Evolutionary conservation across 2,797 vertebrate genomes (phyloP).

Genomic region (Manis pentadactyla): DNA sequence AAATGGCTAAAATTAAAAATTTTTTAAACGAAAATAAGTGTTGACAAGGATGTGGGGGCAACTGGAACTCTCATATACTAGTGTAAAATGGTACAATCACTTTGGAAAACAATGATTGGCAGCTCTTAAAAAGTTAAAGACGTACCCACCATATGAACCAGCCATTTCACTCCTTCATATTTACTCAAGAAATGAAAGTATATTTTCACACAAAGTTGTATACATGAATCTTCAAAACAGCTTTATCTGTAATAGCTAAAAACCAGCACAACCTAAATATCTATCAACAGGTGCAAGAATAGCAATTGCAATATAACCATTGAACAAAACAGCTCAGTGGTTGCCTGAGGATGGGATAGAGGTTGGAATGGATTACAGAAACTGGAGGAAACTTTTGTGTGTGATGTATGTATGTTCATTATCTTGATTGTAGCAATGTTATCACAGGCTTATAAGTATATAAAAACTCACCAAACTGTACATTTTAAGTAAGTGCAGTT

Average conservation of each 20-base stretch:
- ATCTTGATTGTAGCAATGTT: neutral
- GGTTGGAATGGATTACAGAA: neutral
- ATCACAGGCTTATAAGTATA: neutral
- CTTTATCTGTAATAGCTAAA: neutral
- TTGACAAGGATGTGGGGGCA: conserved; percentile 1
- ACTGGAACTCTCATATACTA: neutral
- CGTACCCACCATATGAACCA: neutral
- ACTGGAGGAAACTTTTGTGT: neutral
- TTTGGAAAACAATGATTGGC: neutral
- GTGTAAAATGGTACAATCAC: neutral
- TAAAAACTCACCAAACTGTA: neutral
- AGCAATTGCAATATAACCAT: neutral
- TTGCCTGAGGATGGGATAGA: neutral
- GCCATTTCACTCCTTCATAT: neutral
- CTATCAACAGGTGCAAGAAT: neutral
- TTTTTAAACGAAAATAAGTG: neutral
- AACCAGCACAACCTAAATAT: neutral
- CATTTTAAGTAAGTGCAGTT: neutral
- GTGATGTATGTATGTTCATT: neutral
- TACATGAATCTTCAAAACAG: neutral
- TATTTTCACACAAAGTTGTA: neutral
- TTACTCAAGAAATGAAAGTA: neutral
- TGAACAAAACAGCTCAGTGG: neutral
- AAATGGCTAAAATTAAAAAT: neutral
- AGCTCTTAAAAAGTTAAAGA: conserved; percentile 32